Base-by-base conservation (phyloP, 2,888 invertebrate species). In the Beris morrisii region DNA sequence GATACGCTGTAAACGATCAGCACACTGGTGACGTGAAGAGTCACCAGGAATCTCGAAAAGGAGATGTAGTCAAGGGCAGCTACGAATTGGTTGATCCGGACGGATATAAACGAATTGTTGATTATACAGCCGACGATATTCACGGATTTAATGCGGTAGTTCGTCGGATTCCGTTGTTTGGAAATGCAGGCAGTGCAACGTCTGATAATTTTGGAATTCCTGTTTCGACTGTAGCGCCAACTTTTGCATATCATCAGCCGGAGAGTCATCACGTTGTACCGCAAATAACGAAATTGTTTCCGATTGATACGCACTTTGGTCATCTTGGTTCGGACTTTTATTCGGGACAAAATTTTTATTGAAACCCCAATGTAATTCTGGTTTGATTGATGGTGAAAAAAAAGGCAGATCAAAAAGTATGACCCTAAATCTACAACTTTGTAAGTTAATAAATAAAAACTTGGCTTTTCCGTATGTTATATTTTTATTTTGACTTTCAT, bases 81-180 rank as follows among this genome's bases (percentile, higher is more conserved):
- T 81, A 81, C 73, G 77, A 79, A 50, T 73, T 81, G 38, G 72
- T 81, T 58, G 80, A 81, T 65, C 68, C 81, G 58, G 81, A 81
- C 71, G 81, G 81, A 59, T 76, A 75, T 70, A 79, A 75, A 71
- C 75, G 81, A 68, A 77, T 75, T 64, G 81, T 81, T 31, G 77
- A 81, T 54, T 81, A 81, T 75, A 76, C 77, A 63, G 81, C 81
- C 66, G 80, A 80, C 72, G 73, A 76, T 38, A 74, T 75, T 70
- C 76, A 78, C 65, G 81, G 81, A 69, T 81, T 81, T 75, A 81
- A 81, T 72, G 81, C 81, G 55, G 76, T 81, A 38, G 81, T 81
- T 32, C 75, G 75, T 71, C 78, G 75, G n/a, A n/a, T 61, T 15
- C 61, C 61, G 9, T 13, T 38, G 1, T 38, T 7, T 38, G 5